These are phyloP conservation scores for Branchinecta sandiegonensis DNA, from an alignment of 2,888 invertebrate species.

Conservation along the genomic window DNA sequence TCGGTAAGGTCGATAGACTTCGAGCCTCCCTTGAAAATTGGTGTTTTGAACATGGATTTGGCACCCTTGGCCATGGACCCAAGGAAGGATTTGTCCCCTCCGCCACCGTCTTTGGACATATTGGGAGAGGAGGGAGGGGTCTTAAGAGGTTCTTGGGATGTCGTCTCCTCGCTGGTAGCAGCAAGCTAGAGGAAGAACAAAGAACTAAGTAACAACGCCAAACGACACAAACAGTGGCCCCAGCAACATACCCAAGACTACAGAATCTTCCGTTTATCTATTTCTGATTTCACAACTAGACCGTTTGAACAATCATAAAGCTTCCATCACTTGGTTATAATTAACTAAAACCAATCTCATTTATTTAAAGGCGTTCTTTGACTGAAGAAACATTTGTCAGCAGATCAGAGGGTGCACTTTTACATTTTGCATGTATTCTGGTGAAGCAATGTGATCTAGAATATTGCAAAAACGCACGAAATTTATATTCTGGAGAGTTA, in stretches of 20 bases:
- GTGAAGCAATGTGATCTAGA: no score
- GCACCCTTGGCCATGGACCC: constrained; percentile 14
- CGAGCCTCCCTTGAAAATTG: constrained; percentile 1
- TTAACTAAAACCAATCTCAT: no score
- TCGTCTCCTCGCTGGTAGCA: neutral
- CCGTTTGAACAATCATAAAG: no score
- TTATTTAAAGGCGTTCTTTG: no score
- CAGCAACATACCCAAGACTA: neutral
- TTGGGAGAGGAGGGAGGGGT: constrained; percentile 6
- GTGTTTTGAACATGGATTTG: neutral
- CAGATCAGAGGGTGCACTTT: no score
- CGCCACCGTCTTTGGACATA: constrained; percentile 11
- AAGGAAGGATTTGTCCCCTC: constrained; percentile 3
- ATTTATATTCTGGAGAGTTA: no score
- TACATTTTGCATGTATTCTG: no score
- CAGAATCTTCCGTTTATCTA: neutral
- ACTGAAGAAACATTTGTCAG: no score
- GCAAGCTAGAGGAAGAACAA: neutral
- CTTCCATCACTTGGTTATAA: no score
- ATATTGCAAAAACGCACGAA: no score
- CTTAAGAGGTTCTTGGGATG: neutral
- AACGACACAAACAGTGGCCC: neutral
- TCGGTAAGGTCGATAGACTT: constrained; percentile 8
- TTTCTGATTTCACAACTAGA: no score
- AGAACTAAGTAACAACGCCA: neutral